These are phyloP conservation scores for Leucoraja erinaceus DNA, from an alignment of 2,113 vertebrate genomes.

Conservation along the genomic window DNA sequence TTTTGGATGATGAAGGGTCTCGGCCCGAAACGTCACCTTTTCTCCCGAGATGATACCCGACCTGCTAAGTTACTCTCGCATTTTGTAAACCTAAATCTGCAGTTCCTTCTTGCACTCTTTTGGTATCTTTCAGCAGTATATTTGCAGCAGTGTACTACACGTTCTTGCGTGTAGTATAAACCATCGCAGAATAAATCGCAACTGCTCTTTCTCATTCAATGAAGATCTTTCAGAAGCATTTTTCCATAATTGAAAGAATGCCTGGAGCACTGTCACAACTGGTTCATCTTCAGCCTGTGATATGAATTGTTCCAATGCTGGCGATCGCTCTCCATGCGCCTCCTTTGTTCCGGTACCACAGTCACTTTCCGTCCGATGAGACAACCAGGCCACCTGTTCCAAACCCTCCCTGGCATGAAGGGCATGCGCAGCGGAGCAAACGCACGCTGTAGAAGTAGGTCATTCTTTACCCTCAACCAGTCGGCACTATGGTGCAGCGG, in stretches of 20 bases:
- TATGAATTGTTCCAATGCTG: neutral
- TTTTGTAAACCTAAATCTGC: too few species aligned
- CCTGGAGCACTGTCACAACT: conserved; percentile 33
- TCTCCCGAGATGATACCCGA: too few species aligned
- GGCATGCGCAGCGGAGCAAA: neutral
- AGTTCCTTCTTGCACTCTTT: too few species aligned
- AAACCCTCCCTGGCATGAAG: neutral
- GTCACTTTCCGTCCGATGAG: conserved; percentile 12
- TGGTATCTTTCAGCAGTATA: too few species aligned
- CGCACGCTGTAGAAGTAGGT: neutral
- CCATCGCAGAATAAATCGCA: neutral
- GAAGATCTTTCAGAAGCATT: conserved; percentile 24
- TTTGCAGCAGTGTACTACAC: too few species aligned
- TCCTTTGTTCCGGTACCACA: neutral
- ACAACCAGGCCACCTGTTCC: conserved; percentile 11
- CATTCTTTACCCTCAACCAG: neutral
- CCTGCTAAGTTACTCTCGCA: too few species aligned
- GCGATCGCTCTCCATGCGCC: neutral
- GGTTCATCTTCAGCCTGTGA: neutral
- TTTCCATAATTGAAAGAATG: conserved; percentile 21
- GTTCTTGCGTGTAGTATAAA: neutral
- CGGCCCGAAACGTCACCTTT: too few species aligned
- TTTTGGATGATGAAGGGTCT: too few species aligned
- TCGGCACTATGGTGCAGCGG: neutral
- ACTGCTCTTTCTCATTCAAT: neutral